phyloP scores from a whole-genome alignment of 1,140 invertebrate genomes.

The Mamestra configurata region DNA sequence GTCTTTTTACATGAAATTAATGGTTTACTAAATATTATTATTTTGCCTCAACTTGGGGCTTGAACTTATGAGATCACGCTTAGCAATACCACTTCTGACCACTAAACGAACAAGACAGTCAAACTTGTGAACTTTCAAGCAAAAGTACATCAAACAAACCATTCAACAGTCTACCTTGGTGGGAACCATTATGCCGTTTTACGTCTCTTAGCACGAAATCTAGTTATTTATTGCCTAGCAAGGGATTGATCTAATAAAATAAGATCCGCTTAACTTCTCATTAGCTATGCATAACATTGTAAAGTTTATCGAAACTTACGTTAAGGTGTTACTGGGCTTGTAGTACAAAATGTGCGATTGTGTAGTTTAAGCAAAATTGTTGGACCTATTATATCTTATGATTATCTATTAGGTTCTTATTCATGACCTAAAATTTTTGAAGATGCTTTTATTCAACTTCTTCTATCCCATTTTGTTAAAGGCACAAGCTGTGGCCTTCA shows the following conservation, averaged over 20 bases:
- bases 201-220: not conserved
- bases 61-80: too few species aligned
- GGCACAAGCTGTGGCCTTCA: too few species aligned
- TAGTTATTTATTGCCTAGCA: slow-evolving; percentile 6
- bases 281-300: slow-evolving; percentile 29
- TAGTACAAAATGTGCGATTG: not conserved
- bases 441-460: too few species aligned
- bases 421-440: too few species aligned
- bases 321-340: not conserved
- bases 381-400: not conserved
- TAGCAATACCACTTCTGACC: too few species aligned
- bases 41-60: too few species aligned
- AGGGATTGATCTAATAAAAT: slow-evolving; percentile 9
- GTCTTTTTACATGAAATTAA: too few species aligned
- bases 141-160: not conserved
- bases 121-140: not conserved
- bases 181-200: not conserved
- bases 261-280: slow-evolving; percentile 25
- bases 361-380: not conserved
- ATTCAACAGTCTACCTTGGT: not conserved
- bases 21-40: too few species aligned
- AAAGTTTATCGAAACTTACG: not conserved
- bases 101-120: too few species aligned
- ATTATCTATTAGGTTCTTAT: not conserved
- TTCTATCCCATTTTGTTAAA: too few species aligned